A percentile compares a stretch with the other conserved stretches of the same genome.
These are phyloP conservation scores for Brachylomia viminalis DNA, from an alignment of 2,888 invertebrate species.

Conservation along the genomic window DNA sequence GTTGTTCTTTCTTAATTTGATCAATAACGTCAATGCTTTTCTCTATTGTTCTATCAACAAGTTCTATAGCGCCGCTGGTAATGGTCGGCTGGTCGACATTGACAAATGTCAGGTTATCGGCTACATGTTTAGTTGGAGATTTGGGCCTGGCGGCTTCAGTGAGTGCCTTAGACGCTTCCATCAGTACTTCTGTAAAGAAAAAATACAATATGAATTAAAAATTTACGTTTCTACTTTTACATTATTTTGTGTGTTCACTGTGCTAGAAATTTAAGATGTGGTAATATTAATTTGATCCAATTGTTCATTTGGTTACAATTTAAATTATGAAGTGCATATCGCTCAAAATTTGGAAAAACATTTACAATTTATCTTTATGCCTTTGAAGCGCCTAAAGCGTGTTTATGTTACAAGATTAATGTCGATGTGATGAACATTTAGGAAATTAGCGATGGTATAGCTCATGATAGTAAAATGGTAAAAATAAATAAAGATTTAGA, in stretches of 20 bases:
- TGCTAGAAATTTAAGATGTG: constrained; percentile 59
- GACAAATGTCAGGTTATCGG: constrained; percentile 86
- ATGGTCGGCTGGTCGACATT: constrained; percentile 89
- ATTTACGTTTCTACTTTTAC: neutral
- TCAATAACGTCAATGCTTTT: constrained; percentile 85
- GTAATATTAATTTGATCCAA: constrained; percentile 31
- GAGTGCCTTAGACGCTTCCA: constrained; percentile 82
- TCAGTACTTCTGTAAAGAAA: constrained; percentile 83
- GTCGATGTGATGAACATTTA: constrained; percentile 64
- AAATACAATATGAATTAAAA: constrained; percentile 38
- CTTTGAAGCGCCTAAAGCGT: constrained; percentile 76
- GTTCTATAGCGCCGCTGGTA: constrained; percentile 89
- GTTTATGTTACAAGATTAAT: constrained; percentile 65
- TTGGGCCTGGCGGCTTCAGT: constrained; percentile 85
- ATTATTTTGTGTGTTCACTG: constrained; percentile 23
- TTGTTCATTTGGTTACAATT: constrained; percentile 12
- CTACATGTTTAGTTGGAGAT: constrained; percentile 87
- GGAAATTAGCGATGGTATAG: constrained; percentile 77
- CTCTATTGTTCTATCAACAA: constrained; percentile 88
- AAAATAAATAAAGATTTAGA: constrained; percentile 82
- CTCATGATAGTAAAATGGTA: constrained; percentile 78
- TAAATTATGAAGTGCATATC: constrained; percentile 38
- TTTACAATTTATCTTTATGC: constrained; percentile 51
- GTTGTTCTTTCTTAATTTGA: constrained; percentile 85
- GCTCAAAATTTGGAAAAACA: constrained; percentile 43